Conservation (phyloP, 2,113 vertebrate species). For the Tragelaphus buxtoni region DNA sequence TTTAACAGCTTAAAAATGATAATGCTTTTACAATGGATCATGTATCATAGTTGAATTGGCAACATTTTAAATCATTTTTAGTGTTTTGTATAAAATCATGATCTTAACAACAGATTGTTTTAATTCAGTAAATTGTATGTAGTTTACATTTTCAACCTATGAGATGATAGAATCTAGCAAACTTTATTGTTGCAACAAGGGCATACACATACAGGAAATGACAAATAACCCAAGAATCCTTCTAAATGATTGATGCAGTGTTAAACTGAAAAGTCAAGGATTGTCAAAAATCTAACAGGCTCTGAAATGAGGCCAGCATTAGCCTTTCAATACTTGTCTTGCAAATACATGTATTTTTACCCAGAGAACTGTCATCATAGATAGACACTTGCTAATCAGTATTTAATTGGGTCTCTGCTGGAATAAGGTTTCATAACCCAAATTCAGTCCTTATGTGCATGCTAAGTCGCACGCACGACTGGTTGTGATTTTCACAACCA, state of each 20-base stretch:
- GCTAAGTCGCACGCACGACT: neutral
- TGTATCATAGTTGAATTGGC: neutral
- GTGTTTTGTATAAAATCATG: neutral
- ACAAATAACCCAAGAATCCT: neutral
- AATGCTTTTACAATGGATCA: neutral
- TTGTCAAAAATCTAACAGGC: neutral
- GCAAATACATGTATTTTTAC: neutral
- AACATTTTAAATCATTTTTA: neutral
- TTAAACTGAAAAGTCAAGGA: neutral
- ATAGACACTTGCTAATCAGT: neutral
- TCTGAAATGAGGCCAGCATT: neutral
- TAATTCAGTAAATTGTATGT: neutral
- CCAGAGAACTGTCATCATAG: neutral
- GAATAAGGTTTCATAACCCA: neutral
- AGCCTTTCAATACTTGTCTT: neutral
- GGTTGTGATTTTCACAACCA: neutral
- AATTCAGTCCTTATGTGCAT: accelerated
- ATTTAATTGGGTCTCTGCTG: neutral
- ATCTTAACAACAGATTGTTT: neutral
- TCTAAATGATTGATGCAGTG: neutral
- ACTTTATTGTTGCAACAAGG: neutral
- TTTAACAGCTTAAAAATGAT: neutral
- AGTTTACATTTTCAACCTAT: neutral
- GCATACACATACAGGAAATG: neutral
- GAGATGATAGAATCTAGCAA: neutral